Evolutionary conservation across 2,888 invertebrate species (phyloP).

Genomic region (Falcaria lacertinaria): DNA sequence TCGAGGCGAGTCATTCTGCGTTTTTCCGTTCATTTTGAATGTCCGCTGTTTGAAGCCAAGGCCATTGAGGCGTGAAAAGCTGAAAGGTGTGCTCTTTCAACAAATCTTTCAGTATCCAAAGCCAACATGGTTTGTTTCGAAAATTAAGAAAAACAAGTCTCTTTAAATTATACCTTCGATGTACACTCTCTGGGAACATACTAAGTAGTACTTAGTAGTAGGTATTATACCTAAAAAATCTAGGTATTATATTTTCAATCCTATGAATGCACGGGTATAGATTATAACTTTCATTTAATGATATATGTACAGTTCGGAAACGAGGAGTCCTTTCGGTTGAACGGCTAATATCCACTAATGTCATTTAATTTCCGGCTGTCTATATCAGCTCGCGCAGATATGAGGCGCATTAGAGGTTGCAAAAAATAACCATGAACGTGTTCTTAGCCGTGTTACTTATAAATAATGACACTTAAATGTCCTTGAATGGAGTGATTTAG

Average conservation of each 20-base stretch:
- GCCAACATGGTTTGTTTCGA: constrained; percentile 5
- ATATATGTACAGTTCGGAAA: constrained; percentile 1
- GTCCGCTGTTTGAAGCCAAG: constrained; percentile 24
- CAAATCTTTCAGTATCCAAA: not conserved
- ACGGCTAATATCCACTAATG: constrained; percentile 62
- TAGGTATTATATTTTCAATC: no score
- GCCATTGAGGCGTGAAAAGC: constrained; percentile 27
- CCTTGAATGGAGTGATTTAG: not conserved
- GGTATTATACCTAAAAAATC: no score
- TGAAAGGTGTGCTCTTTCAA: constrained; percentile 16
- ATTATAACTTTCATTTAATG: not conserved
- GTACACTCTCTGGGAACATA: not conserved
- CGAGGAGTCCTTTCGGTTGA: constrained; percentile 48
- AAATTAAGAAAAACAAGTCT: no score
- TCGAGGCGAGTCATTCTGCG: constrained; percentile 26
- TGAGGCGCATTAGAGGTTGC: constrained; percentile 45
- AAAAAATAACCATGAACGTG: constrained; percentile 36
- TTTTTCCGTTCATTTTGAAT: constrained; percentile 23
- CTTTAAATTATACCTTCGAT: constrained; percentile 9
- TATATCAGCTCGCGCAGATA: constrained; percentile 50
- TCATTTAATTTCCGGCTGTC: constrained; percentile 63
- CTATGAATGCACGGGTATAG: no score
- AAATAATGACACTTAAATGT: no score
- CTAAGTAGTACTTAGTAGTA: no score
- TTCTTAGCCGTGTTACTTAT: no score